These are phyloP conservation scores for Sclerodermus sp. DNA, from an alignment of 2,888 invertebrate species.

Conservation along the genomic window DNA sequence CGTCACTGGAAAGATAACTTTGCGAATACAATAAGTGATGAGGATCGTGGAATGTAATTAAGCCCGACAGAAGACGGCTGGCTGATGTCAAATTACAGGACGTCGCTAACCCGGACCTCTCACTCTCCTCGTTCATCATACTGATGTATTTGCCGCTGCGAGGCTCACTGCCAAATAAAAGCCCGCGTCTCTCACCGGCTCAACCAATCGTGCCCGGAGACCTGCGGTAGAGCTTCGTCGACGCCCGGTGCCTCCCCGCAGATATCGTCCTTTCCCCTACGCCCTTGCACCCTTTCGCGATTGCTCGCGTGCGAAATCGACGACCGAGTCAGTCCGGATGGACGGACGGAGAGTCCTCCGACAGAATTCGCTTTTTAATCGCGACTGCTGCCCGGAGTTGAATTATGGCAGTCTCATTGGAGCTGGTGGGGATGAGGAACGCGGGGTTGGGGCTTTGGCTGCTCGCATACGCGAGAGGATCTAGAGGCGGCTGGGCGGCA, in stretches of 20 bases:
- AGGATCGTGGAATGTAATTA: constrained; percentile 51
- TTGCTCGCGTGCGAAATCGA: too few species aligned
- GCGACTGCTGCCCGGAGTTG: too few species aligned
- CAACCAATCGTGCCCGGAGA: too few species aligned
- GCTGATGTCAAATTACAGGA: constrained; percentile 48
- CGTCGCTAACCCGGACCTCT: constrained; percentile 4
- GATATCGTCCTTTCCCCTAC: too few species aligned
- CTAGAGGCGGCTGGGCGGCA: constrained; percentile 1
- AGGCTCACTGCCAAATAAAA: not conserved
- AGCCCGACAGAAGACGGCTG: constrained; percentile 42
- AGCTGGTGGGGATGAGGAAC: constrained; percentile 8
- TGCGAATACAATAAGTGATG: constrained; percentile 41
- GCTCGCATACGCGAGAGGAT: too few species aligned
- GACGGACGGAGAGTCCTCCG: too few species aligned
- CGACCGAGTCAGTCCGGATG: too few species aligned
- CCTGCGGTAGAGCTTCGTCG: too few species aligned
- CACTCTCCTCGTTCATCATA: constrained; percentile 39
- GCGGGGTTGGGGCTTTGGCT: constrained; percentile 4
- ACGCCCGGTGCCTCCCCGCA: too few species aligned
- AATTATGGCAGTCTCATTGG: constrained; percentile 26
- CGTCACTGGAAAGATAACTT: constrained; percentile 10
- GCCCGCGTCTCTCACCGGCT: not conserved
- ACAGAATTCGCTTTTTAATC: too few species aligned
- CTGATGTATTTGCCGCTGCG: constrained; percentile 43
- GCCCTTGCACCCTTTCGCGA: too few species aligned